Evolutionary conservation across 2,888 invertebrate genomes (phyloP).

Genomic region (Agonopterix arenella): DNA sequence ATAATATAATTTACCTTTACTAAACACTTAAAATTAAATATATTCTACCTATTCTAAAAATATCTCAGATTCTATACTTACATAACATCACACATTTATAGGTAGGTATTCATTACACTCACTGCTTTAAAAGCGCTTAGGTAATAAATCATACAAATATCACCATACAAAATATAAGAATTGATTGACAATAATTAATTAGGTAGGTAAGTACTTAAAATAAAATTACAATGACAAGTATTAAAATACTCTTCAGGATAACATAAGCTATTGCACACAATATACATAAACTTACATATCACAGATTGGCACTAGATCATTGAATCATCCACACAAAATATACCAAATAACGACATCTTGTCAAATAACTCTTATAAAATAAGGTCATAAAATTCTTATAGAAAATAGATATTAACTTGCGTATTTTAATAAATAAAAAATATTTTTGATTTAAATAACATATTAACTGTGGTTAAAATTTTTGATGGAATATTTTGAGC

Average conservation of each 20-base stretch:
- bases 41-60: conserved; percentile 2
- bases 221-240: no score
- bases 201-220: no score
- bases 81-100: conserved; percentile 4
- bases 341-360: neutral
- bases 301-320: conserved; percentile 42
- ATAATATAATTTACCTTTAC: no score
- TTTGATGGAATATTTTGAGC: no score
- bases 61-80: neutral
- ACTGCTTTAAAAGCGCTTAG: conserved; percentile 1
- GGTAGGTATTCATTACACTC: neutral
- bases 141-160: neutral
- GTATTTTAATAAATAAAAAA: neutral
- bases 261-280: conserved; percentile 2
- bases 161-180: neutral
- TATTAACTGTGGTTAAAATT: neutral
- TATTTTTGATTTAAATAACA: neutral
- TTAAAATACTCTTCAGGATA: neutral
- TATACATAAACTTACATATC: conserved; percentile 19
- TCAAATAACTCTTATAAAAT: no score
- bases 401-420: no score
- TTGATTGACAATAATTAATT: no score
- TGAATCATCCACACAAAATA: conserved; percentile 13
- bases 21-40: no score
- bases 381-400: no score